A percentile compares a stretch with the other conserved stretches of the same genome.
Conservation (phyloP, 2,797 vertebrate genomes). For the Melanotaenia parkinsoni region DNA sequence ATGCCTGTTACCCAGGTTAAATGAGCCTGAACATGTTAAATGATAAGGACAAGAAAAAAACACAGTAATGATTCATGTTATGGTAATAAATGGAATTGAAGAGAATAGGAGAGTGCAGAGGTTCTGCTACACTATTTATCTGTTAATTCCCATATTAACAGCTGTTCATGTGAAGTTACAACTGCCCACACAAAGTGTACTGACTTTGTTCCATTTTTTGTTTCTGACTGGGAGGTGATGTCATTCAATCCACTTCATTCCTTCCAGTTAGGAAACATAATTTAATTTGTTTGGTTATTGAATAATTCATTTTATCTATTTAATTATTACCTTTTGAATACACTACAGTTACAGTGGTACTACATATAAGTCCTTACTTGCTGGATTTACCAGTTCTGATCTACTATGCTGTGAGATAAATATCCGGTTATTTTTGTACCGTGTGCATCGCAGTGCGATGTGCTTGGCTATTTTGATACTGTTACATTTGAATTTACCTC, state of each 20-base stretch:
- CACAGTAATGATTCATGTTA: not conserved
- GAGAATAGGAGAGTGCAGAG: constrained; percentile 20
- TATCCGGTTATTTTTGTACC: constrained; percentile 57
- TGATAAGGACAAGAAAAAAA: constrained; percentile 9
- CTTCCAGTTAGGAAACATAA: not conserved
- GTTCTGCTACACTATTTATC: constrained; percentile 6
- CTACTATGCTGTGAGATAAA: constrained; percentile 51
- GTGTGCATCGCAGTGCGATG: constrained; percentile 47
- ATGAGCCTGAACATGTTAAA: constrained; percentile 15
- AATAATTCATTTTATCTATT: not conserved
- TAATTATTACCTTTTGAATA: constrained; percentile 17
- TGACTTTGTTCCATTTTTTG: constrained; percentile 38
- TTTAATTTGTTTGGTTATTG: constrained; percentile 22
- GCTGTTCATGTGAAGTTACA: constrained; percentile 24
- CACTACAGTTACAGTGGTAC: constrained; percentile 26
- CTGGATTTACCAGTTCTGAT: constrained; percentile 24
- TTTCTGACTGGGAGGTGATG: constrained; percentile 6
- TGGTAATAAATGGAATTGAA: constrained; percentile 9
- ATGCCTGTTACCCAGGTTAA: constrained; percentile 37
- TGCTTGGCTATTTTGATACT: constrained; percentile 55
- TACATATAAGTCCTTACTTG: constrained; percentile 12
- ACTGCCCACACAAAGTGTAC: constrained; percentile 22
- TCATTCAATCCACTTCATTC: not conserved
- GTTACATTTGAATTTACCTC: constrained; percentile 60
- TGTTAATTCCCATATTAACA: constrained; percentile 11